Evolutionary conservation across 2,888 invertebrate species (phyloP).

Genomic region (Pollenia amentaria): DNA sequence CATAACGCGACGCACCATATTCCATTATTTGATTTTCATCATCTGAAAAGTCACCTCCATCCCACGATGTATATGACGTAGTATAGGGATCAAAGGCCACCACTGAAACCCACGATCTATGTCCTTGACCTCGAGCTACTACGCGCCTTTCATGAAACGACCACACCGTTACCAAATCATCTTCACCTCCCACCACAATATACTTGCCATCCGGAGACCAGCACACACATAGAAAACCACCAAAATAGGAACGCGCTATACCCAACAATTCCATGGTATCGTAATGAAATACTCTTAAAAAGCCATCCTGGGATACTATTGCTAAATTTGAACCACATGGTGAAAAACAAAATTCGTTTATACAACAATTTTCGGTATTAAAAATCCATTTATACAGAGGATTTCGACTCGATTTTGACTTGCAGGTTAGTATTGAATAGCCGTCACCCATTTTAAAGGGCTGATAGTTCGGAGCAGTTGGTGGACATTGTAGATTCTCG

Average conservation of each 20-base stretch:
- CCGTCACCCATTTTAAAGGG: constrained; percentile 97
- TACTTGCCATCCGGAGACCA: constrained; percentile 99
- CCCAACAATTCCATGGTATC: constrained; percentile 98
- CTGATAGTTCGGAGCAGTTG: constrained; percentile 96
- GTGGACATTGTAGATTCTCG: constrained; percentile 96
- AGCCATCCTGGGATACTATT: constrained; percentile 97
- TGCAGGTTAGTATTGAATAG: constrained; percentile 97
- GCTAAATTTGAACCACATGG: constrained; percentile 97
- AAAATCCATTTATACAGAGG: constrained; percentile 97
- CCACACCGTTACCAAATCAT: constrained; percentile 99
- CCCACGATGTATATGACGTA: constrained; percentile 89
- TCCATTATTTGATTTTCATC: constrained; percentile 85
- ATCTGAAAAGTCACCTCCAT: constrained; percentile 86
- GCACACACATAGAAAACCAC: constrained; percentile 97
- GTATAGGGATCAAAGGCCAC: constrained; percentile 97
- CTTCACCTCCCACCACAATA: constrained; percentile 98
- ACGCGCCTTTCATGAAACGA: constrained; percentile 96
- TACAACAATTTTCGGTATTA: constrained; percentile 91
- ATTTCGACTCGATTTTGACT: constrained; percentile 97
- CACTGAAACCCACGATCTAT: constrained; percentile 98
- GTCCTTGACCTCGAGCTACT: constrained; percentile 98
- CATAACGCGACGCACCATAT: constrained; percentile 76
- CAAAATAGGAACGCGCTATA: constrained; percentile 97
- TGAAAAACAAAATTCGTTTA: constrained; percentile 99
- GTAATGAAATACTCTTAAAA: constrained; percentile 97